Base-by-base conservation (phyloP, 2,113 vertebrate species). In the Canis aureus region DNA sequence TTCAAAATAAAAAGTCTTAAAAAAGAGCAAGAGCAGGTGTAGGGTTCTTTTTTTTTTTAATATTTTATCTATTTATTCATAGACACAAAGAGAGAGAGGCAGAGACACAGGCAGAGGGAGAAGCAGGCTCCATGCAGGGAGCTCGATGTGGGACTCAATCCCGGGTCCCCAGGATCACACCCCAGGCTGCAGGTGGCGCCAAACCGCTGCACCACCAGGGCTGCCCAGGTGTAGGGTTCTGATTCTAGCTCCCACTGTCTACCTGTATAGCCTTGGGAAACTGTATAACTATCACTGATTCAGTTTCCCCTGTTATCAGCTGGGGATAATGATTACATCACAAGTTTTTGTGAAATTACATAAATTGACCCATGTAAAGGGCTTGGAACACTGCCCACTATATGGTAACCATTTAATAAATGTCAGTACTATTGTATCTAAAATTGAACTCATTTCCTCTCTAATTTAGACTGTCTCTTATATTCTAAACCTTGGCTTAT, bases 301-400 rank as follows among this genome's bases (percentile, higher is more conserved):
- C 35, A 67, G 55, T 91, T 82, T 91, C 27, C 43, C 16, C 43
- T 86, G 35, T 69, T 92, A 38, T 64, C 73, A 74, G 60, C 13
- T 57, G 17, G 17, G 20, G 49, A 83, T 38, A 82, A 91, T 59
- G 23, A 66, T 23, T 81, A 69, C 27, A 62, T 76, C 51, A 35
- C 20, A 93, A 83, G 17, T 79, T 93, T 90, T 60, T 87, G 35
- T 84, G 82, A 95, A 15, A 78, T 66, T 78, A 79, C 86, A 86
- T 55, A 66, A 69, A 85, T 12, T 66, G 19, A 62, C 22, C n/a
- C 23, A 60, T 11, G 32, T 59, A 71, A 95, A 96, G 27, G 67
- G 11, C 29, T 74, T 55, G 12, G 25, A 81, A 74, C 4, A 79
- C 43, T 86, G 32, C 17, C n/a, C 15, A 80, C 76, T 17, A 43